Percentiles rank a stretch among this genome's conserved stretches.
These are phyloP conservation scores for Lepidurus packardi DNA, from an alignment of 1,140 invertebrate genomes.

Conservation along the genomic window DNA sequence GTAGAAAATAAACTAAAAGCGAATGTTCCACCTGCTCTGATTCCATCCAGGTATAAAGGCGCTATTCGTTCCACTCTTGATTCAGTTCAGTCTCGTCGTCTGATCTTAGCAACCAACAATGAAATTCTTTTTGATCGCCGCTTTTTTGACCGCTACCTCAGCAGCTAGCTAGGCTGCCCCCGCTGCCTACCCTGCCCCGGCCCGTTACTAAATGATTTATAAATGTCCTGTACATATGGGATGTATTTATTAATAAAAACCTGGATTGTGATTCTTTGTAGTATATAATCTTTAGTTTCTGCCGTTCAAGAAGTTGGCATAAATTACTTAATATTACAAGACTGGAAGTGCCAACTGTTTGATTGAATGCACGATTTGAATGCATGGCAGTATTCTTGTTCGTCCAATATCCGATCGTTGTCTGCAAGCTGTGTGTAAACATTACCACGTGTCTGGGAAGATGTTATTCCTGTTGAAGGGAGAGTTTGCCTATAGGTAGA, in stretches of 20 bases:
- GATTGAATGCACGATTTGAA: too few relatives aligned
- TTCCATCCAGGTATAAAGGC: background rate
- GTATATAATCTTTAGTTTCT: background rate
- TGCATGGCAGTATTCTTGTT: too few relatives aligned
- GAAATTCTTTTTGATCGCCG: constrained; percentile 25
- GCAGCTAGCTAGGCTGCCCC: constrained; percentile 16
- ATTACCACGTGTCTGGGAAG: too few relatives aligned
- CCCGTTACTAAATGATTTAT: background rate
- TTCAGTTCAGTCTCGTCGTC: background rate
- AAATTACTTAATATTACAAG: background rate
- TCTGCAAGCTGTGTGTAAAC: too few relatives aligned
- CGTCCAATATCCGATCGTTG: too few relatives aligned
- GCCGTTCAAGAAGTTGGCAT: background rate
- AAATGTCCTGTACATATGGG: background rate
- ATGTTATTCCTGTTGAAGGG: too few relatives aligned
- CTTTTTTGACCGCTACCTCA: constrained; percentile 29
- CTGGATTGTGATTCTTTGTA: background rate
- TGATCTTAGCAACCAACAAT: background rate
- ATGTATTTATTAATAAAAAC: background rate
- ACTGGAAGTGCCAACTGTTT: too few relatives aligned
- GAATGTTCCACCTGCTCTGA: background rate
- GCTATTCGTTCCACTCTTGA: background rate
- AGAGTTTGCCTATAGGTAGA: too few relatives aligned
- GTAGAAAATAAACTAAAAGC: background rate
- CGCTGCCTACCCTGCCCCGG: background rate